Evolutionary conservation across 2,888 invertebrate genomes (phyloP), one percentile per base, ranked within the genome.

Genomic region (Stenodema calcarata): DNA sequence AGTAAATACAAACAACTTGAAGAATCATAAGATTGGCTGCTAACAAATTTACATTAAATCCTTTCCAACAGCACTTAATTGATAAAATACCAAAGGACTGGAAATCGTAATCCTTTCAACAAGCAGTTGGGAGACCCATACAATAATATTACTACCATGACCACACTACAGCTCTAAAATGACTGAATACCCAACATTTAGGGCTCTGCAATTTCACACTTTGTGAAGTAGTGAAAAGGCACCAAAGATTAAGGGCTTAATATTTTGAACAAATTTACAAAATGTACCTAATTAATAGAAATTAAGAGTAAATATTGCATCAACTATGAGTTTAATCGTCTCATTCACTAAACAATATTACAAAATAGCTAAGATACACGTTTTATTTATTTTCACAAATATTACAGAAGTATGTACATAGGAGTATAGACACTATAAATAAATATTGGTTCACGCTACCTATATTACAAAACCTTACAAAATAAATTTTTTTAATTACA

Each of bases 401-500:
- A 70, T 73, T 73, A 73, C 73, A 73, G 30, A 62, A 62, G 16
- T 73, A 73, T 73, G 73, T 73, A 73, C 73, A 73, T n/a, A 41
- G 41, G 73, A 73, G 41, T 16, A 35, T 73, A 73, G 35, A 30
- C 73, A 73, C 73, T 73, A 73, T 73, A 73, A 73, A 73, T 73
- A 73, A 73, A 73, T 73, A 73, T 73, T 73, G 73, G 41, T 73
- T 73, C 73, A 73, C 73, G 73, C 73, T 78, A 44, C 18, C 42
- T 78, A 78, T 78, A 44, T 41, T 78, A 78, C 78, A 78, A 78
- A 78, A 78, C 78, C 78, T 78, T 78, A 78, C 44, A 78, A 78
- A 78, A 78, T 78, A 78, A 78, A 42, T 23, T 9, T 78, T 44
- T 44, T 16, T 42, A n/a, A 78, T 78, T 44, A 41, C 44, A 23